Conservation (phyloP, 2,888 invertebrate genomes). For the Drosophila leonis region DNA sequence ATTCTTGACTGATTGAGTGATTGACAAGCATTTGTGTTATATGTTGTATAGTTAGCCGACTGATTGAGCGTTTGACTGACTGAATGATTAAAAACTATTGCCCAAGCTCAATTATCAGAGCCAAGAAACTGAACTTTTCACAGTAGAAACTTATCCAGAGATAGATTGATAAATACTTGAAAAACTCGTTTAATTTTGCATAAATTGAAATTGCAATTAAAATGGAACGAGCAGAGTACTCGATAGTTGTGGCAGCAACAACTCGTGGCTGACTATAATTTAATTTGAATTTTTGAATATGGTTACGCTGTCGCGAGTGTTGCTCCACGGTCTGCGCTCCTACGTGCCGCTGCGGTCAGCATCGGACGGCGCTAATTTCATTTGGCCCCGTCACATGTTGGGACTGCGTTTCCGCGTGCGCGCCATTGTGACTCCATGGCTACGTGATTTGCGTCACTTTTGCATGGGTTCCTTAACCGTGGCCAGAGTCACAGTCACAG, state of each 20-base stretch:
- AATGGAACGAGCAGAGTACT: background rate
- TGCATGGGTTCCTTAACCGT: conserved; percentile 32
- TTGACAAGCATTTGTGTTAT: too few relatives aligned
- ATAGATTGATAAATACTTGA: background rate
- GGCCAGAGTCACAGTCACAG: background rate
- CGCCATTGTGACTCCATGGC: conserved; percentile 45
- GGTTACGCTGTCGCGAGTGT: background rate
- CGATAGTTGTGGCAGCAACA: conserved; percentile 5
- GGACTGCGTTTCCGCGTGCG: conserved; percentile 31
- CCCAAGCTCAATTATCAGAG: background rate
- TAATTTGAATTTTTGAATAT: conserved; percentile 57
- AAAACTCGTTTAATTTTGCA: background rate
- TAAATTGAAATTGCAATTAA: background rate
- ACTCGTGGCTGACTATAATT: conserved; percentile 1
- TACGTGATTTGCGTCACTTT: conserved; percentile 75
- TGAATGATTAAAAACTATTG: background rate
- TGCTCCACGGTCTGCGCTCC: background rate
- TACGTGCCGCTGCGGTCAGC: conserved; percentile 68
- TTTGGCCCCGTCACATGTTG: conserved; percentile 67
- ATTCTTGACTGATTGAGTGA: background rate
- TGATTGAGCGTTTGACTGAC: too few relatives aligned
- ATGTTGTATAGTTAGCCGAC: too few relatives aligned
- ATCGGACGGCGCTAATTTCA: conserved; percentile 68
- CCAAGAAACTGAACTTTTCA: background rate
- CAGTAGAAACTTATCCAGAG: background rate